Conservation (phyloP, 2,113 vertebrate species). For the Antechinus stuartii region DNA sequence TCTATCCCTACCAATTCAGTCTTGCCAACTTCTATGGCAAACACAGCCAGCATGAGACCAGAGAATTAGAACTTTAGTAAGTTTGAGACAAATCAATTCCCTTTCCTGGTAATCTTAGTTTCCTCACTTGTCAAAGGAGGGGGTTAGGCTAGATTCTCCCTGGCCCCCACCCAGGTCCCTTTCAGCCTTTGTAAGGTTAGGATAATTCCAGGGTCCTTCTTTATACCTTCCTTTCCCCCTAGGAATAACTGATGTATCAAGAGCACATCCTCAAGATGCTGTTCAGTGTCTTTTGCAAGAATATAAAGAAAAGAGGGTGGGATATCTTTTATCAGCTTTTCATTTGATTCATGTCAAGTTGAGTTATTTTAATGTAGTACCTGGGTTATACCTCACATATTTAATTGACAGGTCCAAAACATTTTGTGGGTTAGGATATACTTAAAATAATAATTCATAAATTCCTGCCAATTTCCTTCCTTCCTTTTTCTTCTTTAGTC, state of each 20-base stretch:
- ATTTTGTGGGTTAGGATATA: background rate
- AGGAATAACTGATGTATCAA: background rate
- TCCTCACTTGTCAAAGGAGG: background rate
- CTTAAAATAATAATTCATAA: background rate
- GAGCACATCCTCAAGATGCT: background rate
- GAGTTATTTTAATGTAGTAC: background rate
- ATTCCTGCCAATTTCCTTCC: background rate
- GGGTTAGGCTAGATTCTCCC: background rate
- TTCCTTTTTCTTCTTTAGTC: too few species aligned
- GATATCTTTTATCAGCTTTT: background rate
- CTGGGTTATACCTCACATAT: background rate
- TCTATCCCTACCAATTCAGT: background rate
- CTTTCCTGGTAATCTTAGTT: background rate
- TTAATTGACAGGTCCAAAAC: background rate
- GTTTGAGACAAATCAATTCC: background rate
- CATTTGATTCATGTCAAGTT: background rate
- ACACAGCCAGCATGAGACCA: background rate
- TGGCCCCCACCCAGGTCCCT: background rate
- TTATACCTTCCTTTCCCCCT: background rate
- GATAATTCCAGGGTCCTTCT: background rate
- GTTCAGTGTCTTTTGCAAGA: background rate
- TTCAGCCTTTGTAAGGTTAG: background rate
- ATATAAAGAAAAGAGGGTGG: background rate
- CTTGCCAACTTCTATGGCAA: background rate
- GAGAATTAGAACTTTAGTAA: background rate